Evolutionary conservation across 1,140 invertebrate genomes (phyloP).

Genomic region (Mycetomoellerius zeteki): DNA sequence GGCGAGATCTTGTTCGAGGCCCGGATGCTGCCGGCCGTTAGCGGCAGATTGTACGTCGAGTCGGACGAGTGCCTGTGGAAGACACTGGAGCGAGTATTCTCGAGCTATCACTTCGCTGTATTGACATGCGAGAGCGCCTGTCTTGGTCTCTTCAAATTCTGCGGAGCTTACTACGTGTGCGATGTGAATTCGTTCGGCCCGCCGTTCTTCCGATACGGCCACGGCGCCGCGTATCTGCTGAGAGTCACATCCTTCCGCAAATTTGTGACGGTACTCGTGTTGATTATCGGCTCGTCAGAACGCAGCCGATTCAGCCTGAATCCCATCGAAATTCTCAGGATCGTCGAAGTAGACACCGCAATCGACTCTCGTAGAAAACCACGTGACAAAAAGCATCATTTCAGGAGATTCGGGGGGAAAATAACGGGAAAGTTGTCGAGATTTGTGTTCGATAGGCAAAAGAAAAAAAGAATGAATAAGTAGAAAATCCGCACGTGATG

Average conservation of each 20-base stretch:
- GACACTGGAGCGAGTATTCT: conserved; percentile 75
- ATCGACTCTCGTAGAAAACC: not conserved
- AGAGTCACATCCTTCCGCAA: conserved; percentile 76
- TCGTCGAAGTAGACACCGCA: conserved; percentile 64
- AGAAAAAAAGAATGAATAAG: conserved; percentile 56
- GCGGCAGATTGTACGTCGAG: conserved; percentile 74
- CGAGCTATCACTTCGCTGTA: conserved; percentile 74
- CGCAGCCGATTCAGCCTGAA: conserved; percentile 78
- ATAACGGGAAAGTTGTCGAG: conserved; percentile 35
- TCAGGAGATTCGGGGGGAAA: conserved; percentile 23
- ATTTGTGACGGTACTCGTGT: conserved; percentile 74
- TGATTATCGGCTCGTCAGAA: conserved; percentile 78
- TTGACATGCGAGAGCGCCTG: conserved; percentile 78
- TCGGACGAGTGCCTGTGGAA: conserved; percentile 72
- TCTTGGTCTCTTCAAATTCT: conserved; percentile 80
- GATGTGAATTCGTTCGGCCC: conserved; percentile 79
- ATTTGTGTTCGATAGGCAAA: conserved; percentile 61
- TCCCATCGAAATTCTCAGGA: conserved; percentile 77
- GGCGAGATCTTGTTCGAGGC: conserved; percentile 78
- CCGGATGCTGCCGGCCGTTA: conserved; percentile 67
- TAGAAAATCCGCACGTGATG: conserved; percentile 33
- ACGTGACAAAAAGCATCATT: not conserved
- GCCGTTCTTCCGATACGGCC: conserved; percentile 77
- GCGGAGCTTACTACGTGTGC: conserved; percentile 79
- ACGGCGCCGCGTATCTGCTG: conserved; percentile 76